Conservation (phyloP, 2,113 vertebrate genomes). For the Gymnocephalus cernua region DNA sequence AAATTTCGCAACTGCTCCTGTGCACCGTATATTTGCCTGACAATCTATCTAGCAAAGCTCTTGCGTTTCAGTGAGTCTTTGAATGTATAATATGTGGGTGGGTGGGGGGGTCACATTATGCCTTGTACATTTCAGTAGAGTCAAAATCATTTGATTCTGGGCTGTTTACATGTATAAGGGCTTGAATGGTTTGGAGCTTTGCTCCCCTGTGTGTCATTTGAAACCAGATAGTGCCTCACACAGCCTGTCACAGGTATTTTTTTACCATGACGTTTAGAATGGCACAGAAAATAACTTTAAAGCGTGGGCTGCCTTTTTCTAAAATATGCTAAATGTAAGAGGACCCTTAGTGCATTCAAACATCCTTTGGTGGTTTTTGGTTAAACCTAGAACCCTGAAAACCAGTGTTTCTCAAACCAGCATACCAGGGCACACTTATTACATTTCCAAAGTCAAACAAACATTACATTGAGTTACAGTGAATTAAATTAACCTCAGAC, state of each 20-base stretch:
- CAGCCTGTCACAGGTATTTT: constrained; percentile 24
- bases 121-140: constrained; percentile 24
- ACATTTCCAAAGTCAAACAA: constrained; percentile 71
- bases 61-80: constrained; percentile 58
- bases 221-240: constrained; percentile 62
- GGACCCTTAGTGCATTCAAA: constrained; percentile 26
- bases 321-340: constrained; percentile 18
- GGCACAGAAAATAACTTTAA: constrained; percentile 17
- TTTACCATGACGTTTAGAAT: constrained; percentile 23
- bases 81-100: constrained; percentile 55
- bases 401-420: constrained; percentile 48
- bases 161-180: constrained; percentile 12
- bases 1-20: constrained; percentile 25
- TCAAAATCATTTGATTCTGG: constrained; percentile 7
- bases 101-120: constrained; percentile 40
- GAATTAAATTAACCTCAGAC: constrained; percentile 74
- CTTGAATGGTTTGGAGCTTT: constrained; percentile 23
- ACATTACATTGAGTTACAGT: constrained; percentile 68
- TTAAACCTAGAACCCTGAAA: constrained; percentile 44
- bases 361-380: constrained; percentile 24
- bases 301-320: constrained; percentile 9
- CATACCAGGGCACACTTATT: constrained; percentile 58
- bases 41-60: constrained; percentile 71
- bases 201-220: constrained; percentile 19
- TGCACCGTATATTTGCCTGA: constrained; percentile 68